Conservation (phyloP, 2,888 invertebrate genomes). For the Oxytorus armatus region DNA sequence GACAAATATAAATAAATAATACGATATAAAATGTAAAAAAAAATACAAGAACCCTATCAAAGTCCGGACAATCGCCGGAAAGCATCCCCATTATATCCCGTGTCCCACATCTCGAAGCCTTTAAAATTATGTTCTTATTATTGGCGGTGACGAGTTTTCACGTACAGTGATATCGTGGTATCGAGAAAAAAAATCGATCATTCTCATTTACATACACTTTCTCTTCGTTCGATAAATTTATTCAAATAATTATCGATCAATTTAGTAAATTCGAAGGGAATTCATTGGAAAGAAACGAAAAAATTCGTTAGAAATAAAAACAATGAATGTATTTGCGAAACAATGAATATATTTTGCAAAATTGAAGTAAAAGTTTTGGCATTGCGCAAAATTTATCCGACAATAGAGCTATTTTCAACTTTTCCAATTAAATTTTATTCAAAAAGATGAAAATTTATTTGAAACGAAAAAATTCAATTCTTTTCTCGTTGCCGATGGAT, state of each 20-base stretch:
- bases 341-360: no score
- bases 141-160: slow-evolving; percentile 7
- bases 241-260: no score
- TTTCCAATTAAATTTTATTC: background rate
- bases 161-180: background rate
- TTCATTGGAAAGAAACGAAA: background rate
- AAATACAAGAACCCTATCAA: no score
- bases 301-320: background rate
- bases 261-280: background rate
- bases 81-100: no score
- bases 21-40: no score
- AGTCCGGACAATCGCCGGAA: no score
- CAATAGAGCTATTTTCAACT: no score
- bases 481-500: background rate
- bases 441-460: background rate
- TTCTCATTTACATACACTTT: no score
- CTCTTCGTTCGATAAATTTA: background rate
- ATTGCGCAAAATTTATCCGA: background rate
- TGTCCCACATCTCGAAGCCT: no score
- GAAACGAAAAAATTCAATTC: no score
- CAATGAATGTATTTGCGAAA: background rate
- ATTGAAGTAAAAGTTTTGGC: background rate
- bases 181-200: background rate
- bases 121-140: no score
- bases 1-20: no score